Evolutionary conservation across 1,140 invertebrate species (phyloP).

Genomic region (Augochlora pura): DNA sequence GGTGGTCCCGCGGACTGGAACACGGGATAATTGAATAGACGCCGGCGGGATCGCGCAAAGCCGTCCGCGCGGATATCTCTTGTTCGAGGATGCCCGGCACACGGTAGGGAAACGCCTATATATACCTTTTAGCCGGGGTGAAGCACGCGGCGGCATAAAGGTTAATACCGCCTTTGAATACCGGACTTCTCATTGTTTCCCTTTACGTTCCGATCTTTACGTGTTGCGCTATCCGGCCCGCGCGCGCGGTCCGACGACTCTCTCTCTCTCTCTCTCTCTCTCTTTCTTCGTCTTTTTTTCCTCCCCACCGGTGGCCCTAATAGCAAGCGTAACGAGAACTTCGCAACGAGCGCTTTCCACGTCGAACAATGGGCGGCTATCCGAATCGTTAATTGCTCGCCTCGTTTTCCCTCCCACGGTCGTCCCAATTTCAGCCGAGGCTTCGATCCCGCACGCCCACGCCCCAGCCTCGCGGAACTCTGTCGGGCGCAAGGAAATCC

Average conservation of each 20-base stretch:
- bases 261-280: too few species aligned
- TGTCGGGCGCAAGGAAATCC: too few species aligned
- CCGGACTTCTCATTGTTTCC: conserved; percentile 16
- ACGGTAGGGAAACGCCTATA: too few species aligned
- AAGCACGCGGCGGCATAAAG: neutral
- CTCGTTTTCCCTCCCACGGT: conserved; percentile 18
- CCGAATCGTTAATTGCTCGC: conserved; percentile 53
- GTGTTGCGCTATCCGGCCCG: neutral
- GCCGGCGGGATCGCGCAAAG: too few species aligned
- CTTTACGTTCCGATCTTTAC: conserved; percentile 24
- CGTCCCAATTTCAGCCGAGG: conserved; percentile 28
- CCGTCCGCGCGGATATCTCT: neutral
- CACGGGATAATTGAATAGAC: too few species aligned
- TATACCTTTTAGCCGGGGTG: too few species aligned
- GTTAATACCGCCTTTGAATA: neutral
- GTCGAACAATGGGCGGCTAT: conserved; percentile 53
- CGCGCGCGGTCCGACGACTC: neutral
- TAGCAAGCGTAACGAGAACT: conserved; percentile 18
- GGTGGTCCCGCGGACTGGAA: too few species aligned
- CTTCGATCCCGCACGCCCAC: conserved; percentile 13
- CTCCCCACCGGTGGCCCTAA: neutral
- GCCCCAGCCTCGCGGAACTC: too few species aligned
- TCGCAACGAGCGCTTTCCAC: conserved; percentile 29
- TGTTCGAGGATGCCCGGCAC: too few species aligned
- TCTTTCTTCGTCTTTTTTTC: too few species aligned